phyloP scores from a whole-genome alignment of 2,113 vertebrate genomes.

The Phyllostomus discolor region DNA sequence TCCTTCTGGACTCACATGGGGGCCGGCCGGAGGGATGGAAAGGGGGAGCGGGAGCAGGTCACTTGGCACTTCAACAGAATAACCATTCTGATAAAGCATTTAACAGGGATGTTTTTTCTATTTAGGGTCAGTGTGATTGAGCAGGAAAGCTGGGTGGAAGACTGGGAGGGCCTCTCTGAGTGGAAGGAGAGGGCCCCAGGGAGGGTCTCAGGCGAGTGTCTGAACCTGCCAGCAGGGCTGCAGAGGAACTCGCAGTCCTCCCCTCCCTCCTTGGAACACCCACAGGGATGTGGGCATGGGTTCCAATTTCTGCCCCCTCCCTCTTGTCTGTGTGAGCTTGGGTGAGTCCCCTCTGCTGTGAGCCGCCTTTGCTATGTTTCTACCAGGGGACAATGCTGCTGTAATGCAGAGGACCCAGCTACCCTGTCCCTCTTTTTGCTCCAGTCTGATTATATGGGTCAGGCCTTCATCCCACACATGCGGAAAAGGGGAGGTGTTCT shows the following conservation, averaged over 20 bases:
- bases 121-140: neutral
- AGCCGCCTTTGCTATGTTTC: neutral
- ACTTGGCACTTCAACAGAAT: slow-evolving; percentile 54
- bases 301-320: neutral
- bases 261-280: neutral
- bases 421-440: neutral
- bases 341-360: neutral
- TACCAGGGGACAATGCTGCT: neutral
- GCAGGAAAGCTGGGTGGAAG: neutral
- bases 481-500: neutral
- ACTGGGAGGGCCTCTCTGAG: neutral
- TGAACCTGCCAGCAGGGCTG: neutral
- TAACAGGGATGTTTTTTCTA: neutral
- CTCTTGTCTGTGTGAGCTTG: neutral
- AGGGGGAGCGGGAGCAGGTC: slow-evolving; percentile 16
- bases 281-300: neutral
- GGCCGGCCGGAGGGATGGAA: slow-evolving; percentile 46
- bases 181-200: neutral
- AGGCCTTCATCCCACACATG: neutral
- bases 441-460: neutral
- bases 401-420: neutral
- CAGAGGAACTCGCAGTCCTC: neutral
- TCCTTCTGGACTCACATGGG: slow-evolving; percentile 54
- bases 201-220: neutral
- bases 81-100: slow-evolving; percentile 32